phyloP scores from a whole-genome alignment of 2,113 vertebrate species.

The Neotoma lepida region DNA sequence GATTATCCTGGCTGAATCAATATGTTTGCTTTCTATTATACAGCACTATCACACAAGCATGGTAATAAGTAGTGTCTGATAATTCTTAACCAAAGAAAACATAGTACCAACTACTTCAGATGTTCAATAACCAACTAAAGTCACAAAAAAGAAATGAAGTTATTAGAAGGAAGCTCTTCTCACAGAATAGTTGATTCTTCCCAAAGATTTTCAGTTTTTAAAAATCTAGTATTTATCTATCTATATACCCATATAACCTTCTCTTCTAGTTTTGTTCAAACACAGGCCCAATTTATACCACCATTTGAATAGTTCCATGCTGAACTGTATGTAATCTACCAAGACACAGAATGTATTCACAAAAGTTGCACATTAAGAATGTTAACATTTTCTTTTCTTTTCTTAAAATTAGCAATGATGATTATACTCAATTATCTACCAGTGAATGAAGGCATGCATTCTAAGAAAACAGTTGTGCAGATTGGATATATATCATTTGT shows the following conservation, averaged over 20 bases:
- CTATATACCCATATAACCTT: not conserved
- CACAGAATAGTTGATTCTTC: not conserved
- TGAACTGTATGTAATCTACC: not conserved
- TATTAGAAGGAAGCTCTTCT: not conserved
- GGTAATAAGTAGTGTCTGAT: not conserved
- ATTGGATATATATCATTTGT: not conserved
- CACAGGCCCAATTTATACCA: not conserved
- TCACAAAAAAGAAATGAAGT: not conserved
- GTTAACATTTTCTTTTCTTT: not conserved
- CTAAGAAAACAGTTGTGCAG: not conserved
- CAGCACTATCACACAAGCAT: not conserved
- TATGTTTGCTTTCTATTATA: not conserved
- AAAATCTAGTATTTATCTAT: not conserved
- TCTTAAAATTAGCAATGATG: not conserved
- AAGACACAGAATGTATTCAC: not conserved
- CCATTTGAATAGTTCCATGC: not conserved
- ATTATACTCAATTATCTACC: not conserved
- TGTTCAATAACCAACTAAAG: not conserved
- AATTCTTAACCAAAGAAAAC: constrained; percentile 44
- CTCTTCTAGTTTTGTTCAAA: not conserved
- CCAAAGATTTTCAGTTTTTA: not conserved
- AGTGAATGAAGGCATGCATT: not conserved
- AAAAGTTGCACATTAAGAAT: not conserved
- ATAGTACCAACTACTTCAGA: not conserved
- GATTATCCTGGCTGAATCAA: not conserved